Evolutionary conservation across 35 echinoderm and acorn worm genomes (phyloP).

Genomic region (Nesometra sesokonis): DNA sequence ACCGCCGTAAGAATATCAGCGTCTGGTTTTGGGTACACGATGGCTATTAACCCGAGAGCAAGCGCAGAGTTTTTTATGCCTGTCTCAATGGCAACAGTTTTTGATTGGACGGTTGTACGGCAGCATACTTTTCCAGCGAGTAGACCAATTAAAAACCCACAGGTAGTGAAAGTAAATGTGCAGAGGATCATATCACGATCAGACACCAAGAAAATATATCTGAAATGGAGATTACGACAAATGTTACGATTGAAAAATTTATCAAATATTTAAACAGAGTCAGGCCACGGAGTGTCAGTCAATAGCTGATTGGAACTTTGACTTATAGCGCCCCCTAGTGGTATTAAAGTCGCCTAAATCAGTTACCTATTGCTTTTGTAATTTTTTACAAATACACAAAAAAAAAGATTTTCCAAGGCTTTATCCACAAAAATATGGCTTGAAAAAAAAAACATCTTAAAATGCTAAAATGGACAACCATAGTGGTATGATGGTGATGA

Average conservation of each 20-base stretch:
- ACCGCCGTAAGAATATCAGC: background rate
- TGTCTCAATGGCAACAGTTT: background rate
- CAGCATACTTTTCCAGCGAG: background rate
- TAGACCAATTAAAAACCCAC: background rate
- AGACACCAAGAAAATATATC: background rate
- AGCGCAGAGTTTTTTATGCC: constrained; percentile 8
- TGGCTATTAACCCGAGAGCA: background rate
- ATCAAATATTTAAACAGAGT: too few species aligned
- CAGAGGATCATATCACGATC: background rate
- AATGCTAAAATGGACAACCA: too few species aligned
- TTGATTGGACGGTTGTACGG: background rate
- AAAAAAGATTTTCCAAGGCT: too few species aligned
- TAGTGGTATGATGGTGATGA: too few species aligned
- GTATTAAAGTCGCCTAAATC: too few species aligned
- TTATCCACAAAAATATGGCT: too few species aligned
- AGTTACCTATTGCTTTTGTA: too few species aligned
- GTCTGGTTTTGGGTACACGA: constrained; percentile 9
- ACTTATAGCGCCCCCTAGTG: too few species aligned
- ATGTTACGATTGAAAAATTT: background rate
- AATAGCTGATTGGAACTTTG: too few species aligned
- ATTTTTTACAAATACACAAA: too few species aligned
- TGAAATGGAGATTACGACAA: background rate
- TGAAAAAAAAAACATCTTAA: too few species aligned
- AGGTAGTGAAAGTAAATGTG: background rate
- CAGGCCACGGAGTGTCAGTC: too few species aligned